Percentiles rank a stretch among this genome's conserved stretches.
These are phyloP conservation scores for Pteria penguin DNA, from an alignment of 2,888 invertebrate genomes.

Conservation along the genomic window DNA sequence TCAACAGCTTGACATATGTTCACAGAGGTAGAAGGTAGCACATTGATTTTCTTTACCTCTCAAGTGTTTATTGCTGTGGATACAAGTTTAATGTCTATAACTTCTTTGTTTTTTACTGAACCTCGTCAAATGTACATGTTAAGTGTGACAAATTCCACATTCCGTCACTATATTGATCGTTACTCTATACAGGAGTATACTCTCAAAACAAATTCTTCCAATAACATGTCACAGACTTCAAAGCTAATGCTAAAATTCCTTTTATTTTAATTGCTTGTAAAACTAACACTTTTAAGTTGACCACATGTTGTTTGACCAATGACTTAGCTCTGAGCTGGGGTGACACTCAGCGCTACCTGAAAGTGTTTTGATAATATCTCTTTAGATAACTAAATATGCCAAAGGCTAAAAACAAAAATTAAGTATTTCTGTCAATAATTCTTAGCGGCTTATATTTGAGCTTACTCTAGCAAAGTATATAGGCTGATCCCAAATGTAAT, in stretches of 20 bases:
- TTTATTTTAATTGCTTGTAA: constrained; percentile 16
- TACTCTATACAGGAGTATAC: no score
- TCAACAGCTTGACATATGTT: no score
- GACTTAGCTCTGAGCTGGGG: neutral
- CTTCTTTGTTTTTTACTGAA: no score
- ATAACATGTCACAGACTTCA: constrained; percentile 5
- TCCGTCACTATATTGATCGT: no score
- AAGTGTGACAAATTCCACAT: no score
- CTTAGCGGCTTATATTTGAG: neutral
- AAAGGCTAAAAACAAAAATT: constrained; percentile 28
- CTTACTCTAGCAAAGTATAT: neutral
- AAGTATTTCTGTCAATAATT: constrained; percentile 30
- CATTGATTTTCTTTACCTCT: no score
- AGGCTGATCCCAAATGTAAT: neutral
- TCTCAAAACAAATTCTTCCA: neutral
- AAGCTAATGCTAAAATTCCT: constrained; percentile 31
- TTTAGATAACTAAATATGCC: constrained; percentile 10
- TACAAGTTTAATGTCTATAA: no score
- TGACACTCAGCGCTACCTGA: neutral
- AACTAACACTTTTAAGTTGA: neutral
- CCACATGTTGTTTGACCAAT: neutral
- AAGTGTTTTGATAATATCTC: constrained; percentile 23
- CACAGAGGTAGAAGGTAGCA: no score
- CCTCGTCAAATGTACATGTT: no score
- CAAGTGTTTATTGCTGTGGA: no score